Percentiles rank a stretch among this genome's conserved stretches.
These are phyloP conservation scores for Synergus japonicus DNA, from an alignment of 2,888 invertebrate genomes.

Conservation along the genomic window DNA sequence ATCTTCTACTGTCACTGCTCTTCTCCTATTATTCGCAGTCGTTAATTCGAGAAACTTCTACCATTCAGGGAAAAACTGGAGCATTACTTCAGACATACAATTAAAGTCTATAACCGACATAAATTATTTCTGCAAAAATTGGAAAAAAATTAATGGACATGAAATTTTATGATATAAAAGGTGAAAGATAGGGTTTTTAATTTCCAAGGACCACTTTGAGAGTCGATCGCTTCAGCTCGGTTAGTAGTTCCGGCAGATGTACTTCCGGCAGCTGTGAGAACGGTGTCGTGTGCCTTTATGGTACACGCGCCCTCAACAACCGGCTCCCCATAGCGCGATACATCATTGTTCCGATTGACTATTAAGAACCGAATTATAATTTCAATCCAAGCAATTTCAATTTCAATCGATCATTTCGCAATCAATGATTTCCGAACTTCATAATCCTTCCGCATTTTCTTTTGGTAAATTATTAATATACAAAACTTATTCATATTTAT, in stretches of 20 bases:
- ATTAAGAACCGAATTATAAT: constrained; percentile 52
- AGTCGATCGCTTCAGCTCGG: constrained; percentile 60
- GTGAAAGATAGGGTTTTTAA: background rate
- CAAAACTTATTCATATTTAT: no score
- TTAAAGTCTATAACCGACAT: background rate
- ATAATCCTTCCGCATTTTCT: background rate
- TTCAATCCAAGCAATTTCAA: constrained; percentile 10
- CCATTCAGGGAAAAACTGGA: background rate
- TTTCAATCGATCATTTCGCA: background rate
- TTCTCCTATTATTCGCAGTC: background rate
- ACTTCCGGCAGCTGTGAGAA: constrained; percentile 75
- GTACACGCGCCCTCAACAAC: constrained; percentile 69
- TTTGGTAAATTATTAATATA: no score
- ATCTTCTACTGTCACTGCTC: background rate
- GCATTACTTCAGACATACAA: background rate
- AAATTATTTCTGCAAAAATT: background rate
- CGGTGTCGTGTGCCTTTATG: constrained; percentile 68
- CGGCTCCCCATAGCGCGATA: constrained; percentile 55
- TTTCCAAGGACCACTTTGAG: constrained; percentile 41
- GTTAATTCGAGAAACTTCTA: background rate
- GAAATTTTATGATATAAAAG: background rate
- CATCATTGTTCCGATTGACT: constrained; percentile 61
- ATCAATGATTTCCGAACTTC: background rate
- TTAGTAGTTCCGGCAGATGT: constrained; percentile 72
- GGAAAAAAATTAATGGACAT: background rate